phyloP scores from a whole-genome alignment of 2,888 invertebrate genomes.

The Melolontha melolontha region DNA sequence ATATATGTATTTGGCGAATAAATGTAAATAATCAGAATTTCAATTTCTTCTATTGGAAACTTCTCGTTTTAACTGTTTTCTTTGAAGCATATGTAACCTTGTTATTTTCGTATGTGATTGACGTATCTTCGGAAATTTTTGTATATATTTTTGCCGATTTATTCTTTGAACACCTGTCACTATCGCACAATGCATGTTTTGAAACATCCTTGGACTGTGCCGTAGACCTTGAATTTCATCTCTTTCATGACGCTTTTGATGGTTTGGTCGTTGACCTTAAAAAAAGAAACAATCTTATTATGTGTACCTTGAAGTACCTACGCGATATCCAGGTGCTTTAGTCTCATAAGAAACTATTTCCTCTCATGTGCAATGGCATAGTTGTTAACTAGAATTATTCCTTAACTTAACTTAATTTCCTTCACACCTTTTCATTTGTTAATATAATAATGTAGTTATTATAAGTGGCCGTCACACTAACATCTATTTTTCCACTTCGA shows the following conservation, averaged over 20 bases:
- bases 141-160: slow-evolving; percentile 21
- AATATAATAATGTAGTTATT: background rate
- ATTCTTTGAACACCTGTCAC: slow-evolving; percentile 49
- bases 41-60: slow-evolving; percentile 4
- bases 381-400: no score
- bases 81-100: background rate
- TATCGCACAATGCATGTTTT: slow-evolving; percentile 39
- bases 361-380: background rate
- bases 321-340: background rate
- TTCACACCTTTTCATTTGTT: no score
- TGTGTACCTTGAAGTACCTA: slow-evolving; percentile 24
- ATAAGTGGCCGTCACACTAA: background rate
- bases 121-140: slow-evolving; percentile 19
- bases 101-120: slow-evolving; percentile 22
- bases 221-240: slow-evolving; percentile 58
- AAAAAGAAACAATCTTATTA: slow-evolving; percentile 39
- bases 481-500: slow-evolving; percentile 1
- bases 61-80: slow-evolving; percentile 7
- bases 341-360: background rate
- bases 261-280: slow-evolving; percentile 51
- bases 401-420: no score
- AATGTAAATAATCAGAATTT: no score
- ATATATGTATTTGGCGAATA: slow-evolving; percentile 20
- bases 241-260: slow-evolving; percentile 52
- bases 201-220: slow-evolving; percentile 58